Evolutionary conservation across 2,797 vertebrate species (phyloP).

Genomic region (Helostoma temminkii): DNA sequence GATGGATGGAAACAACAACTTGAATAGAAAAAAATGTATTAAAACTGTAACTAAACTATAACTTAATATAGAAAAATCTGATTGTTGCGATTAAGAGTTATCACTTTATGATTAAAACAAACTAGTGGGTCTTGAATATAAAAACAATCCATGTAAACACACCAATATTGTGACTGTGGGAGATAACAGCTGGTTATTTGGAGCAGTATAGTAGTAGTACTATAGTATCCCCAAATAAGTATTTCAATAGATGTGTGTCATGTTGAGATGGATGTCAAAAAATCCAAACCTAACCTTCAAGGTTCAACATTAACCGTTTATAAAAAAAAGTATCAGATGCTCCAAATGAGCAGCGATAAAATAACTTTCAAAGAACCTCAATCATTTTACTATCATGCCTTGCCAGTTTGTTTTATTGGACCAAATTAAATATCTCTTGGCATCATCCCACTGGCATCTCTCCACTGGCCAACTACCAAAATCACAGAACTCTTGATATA

Average conservation of each 20-base stretch:
- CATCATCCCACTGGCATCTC: slow-evolving; percentile 17
- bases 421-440: slow-evolving; percentile 34
- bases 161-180: neutral
- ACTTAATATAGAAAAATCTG: neutral
- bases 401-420: slow-evolving; percentile 37
- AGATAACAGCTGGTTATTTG: neutral
- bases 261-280: neutral
- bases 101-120: neutral
- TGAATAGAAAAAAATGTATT: neutral
- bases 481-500: slow-evolving; percentile 7
- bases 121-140: neutral
- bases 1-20: neutral
- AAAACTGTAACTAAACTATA: neutral
- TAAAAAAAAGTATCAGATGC: slow-evolving; percentile 17
- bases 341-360: slow-evolving; percentile 22
- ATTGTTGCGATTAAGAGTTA: neutral
- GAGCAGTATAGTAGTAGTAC: neutral
- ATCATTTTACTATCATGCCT: slow-evolving; percentile 28
- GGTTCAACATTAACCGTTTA: slow-evolving; percentile 19
- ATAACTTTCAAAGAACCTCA: slow-evolving; percentile 11
- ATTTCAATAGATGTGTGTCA: neutral
- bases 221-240: neutral
- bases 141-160: neutral
- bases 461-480: slow-evolving; percentile 1
- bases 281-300: neutral